Evolutionary conservation across 1,140 invertebrate species (phyloP), one percentile per base, ranked within the genome.

Genomic region (Macrobrachium rosenbergii): DNA sequence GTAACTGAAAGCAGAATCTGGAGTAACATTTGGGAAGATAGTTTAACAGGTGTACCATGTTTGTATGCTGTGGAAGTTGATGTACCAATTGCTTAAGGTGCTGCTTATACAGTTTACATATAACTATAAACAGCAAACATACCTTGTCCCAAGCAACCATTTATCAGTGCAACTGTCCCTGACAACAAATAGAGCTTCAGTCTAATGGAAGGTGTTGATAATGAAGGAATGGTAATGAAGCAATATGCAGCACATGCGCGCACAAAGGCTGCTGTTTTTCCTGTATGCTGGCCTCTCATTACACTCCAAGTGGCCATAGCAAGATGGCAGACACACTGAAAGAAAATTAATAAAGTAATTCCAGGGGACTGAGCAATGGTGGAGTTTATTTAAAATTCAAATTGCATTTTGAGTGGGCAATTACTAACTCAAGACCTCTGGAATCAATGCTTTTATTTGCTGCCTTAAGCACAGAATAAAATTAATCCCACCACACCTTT

Each of bases 161-260:
- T 98, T 37, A 96, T 93, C 78, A 99, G 92, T 43, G 98, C 97
- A 67, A 98, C 95, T 92, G 98, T 96, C 52, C 96, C 97, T 19
- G 96, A 96, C 8, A 97, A 92, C 75, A 99, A 93, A 93, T 98
- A 98, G 21, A 99, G 94, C 90, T 96, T 95, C 82, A 98, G 93
- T 90, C 96, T 94, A 37, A 94, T 93, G 86, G 95, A 93, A 11
- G 95, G 93, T 88, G 95, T 95, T 87, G 94, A 94, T 90, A 99
- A 94, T 10, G 98, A 99, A 37, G 98, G 98, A 92, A 98, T 97
- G 2, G 98, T 99, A 62, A 99, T 98, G 91, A 96, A 99, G 92
- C 95, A 96, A 92, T 97, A 99, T 0, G 98, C 98, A 78, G 96
- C 95, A 93, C 98, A 99, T n/a, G 98, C 97, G 90, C 96, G 94